Evolutionary conservation across 1,140 invertebrate species (phyloP).

Genomic region (Hylaeus anthracinus): DNA sequence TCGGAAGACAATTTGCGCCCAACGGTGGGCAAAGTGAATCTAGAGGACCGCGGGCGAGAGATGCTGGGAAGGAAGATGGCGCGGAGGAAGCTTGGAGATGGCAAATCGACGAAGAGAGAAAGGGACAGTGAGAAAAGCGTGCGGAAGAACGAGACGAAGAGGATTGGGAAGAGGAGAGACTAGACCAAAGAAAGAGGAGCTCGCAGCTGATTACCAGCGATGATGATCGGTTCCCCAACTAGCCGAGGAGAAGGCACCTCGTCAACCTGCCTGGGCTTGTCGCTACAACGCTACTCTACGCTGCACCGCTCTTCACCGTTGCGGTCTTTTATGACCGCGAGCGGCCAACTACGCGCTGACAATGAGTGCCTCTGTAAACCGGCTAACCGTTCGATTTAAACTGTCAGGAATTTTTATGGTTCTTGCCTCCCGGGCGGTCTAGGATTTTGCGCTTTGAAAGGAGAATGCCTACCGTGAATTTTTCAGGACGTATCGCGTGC

Average conservation of each 20-base stretch:
- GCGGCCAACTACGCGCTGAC: slow-evolving; percentile 50
- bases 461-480: neutral
- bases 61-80: neutral
- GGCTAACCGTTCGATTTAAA: slow-evolving; percentile 49
- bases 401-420: slow-evolving; percentile 25
- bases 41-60: slow-evolving; percentile 40
- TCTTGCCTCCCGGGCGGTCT: neutral
- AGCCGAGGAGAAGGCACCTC: slow-evolving; percentile 46
- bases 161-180: neutral
- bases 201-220: slow-evolving; percentile 68
- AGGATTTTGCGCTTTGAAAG: neutral
- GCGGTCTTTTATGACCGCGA: slow-evolving; percentile 58
- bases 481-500: neutral
- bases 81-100: neutral
- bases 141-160: neutral
- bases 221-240: slow-evolving; percentile 67
- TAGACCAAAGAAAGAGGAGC: slow-evolving; percentile 26
- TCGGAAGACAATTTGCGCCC: slow-evolving; percentile 72
- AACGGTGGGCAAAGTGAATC: slow-evolving; percentile 51
- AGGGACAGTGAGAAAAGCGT: neutral
- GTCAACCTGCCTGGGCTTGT: slow-evolving; percentile 54
- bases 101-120: slow-evolving; percentile 2
- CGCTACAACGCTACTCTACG: slow-evolving; percentile 39
- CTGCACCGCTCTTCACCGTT: neutral
- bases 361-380: slow-evolving; percentile 45